Percentiles rank a stretch among this genome's conserved stretches.
Conservation (phyloP, 2,113 vertebrate genomes). For the Pleuronectes platessa region DNA sequence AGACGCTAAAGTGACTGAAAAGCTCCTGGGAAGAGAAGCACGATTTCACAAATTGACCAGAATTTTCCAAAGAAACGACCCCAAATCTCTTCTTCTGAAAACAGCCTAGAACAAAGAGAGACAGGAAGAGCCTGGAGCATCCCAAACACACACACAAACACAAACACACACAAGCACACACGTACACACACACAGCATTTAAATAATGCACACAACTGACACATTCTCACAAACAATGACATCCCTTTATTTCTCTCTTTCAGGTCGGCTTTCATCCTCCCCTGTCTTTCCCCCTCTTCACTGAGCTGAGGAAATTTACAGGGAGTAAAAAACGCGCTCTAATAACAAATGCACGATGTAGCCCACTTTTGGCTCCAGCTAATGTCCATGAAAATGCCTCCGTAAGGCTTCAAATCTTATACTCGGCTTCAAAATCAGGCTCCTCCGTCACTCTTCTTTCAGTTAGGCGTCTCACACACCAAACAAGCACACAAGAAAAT, state of each 20-base stretch:
- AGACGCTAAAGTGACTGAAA: conserved; percentile 17
- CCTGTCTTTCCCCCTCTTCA: background rate
- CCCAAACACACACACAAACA: background rate
- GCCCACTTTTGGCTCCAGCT: conserved; percentile 52
- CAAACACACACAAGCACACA: background rate
- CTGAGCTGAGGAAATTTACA: conserved; percentile 23
- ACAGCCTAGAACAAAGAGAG: background rate
- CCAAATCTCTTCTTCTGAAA: conserved; percentile 6
- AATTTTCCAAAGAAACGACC: conserved; percentile 16
- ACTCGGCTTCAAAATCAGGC: conserved; percentile 2
- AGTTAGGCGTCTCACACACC: background rate
- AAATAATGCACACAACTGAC: conserved; percentile 27
- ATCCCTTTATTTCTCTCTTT: conserved; percentile 29
- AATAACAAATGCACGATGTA: conserved; percentile 53
- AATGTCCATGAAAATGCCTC: conserved; percentile 43
- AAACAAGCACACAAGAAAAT: background rate
- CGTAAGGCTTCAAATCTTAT: background rate
- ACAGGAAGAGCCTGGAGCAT: conserved; percentile 1
- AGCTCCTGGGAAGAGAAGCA: conserved; percentile 14
- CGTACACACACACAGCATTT: conserved; percentile 7
- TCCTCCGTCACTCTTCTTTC: background rate
- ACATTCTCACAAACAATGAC: conserved; percentile 27
- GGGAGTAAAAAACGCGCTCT: conserved; percentile 36
- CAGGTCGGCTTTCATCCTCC: conserved; percentile 27
- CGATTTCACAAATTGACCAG: conserved; percentile 31